These are phyloP conservation scores for Lepidochitona cinerea DNA, from an alignment of 2,888 invertebrate genomes.

Conservation along the genomic window DNA sequence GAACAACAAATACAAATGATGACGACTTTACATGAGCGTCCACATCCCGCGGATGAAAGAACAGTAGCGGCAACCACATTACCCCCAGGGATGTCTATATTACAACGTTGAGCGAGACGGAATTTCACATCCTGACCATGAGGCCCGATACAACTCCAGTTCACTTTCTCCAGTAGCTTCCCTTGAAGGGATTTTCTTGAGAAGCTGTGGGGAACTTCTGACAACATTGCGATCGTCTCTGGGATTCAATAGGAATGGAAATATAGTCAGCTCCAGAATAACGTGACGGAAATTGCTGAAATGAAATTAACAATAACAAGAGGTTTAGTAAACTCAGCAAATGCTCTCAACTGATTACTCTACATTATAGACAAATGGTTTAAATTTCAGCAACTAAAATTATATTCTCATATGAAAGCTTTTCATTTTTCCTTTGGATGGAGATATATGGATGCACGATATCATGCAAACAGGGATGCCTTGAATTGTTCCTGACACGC, in stretches of 20 bases:
- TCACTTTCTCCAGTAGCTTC: slow-evolving; percentile 1
- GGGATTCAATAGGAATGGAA: not conserved
- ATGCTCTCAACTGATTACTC: too few relatives aligned
- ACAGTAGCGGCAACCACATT: not conserved
- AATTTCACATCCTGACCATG: slow-evolving; percentile 1
- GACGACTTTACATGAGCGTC: not conserved
- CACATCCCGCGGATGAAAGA: not conserved
- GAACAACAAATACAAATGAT: slow-evolving; percentile 6
- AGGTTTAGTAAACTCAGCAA: too few relatives aligned
- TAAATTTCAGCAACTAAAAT: too few relatives aligned
- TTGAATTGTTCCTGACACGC: too few relatives aligned
- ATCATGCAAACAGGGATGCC: too few relatives aligned
- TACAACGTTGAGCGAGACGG: not conserved
- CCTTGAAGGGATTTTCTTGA: not conserved
- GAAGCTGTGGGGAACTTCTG: not conserved
- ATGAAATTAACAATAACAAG: not conserved
- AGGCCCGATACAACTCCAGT: slow-evolving; percentile 1
- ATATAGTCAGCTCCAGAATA: not conserved
- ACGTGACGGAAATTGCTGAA: not conserved
- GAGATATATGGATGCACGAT: too few relatives aligned
- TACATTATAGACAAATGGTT: too few relatives aligned
- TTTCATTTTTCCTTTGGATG: too few relatives aligned
- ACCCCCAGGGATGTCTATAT: slow-evolving; percentile 2
- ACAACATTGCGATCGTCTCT: not conserved
- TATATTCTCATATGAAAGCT: too few relatives aligned